These are phyloP conservation scores for Acleris emargana DNA, from an alignment of 2,888 invertebrate species.

Conservation along the genomic window DNA sequence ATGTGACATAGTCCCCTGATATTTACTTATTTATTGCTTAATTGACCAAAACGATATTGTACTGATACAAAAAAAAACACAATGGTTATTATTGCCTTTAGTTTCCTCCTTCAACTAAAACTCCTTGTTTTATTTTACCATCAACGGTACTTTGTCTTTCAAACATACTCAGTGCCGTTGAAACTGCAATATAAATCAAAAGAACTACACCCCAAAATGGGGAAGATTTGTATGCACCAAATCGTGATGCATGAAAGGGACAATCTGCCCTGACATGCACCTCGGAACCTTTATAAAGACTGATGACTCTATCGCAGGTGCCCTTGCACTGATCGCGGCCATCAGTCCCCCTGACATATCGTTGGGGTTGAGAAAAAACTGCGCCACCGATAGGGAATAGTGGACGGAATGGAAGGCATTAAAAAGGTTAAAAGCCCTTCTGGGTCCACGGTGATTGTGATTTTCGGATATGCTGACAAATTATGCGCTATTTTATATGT, in stretches of 20 bases:
- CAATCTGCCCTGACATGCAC: conserved; percentile 35
- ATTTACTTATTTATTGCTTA: no score
- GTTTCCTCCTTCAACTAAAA: no score
- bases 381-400: conserved; percentile 18
- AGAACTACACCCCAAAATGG: conserved; percentile 13
- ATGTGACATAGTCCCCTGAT: no score
- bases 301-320: conserved; percentile 50
- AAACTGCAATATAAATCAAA: conserved; percentile 13
- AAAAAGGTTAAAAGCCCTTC: conserved; percentile 33
- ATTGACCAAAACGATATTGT: no score
- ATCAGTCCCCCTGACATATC: conserved; percentile 49
- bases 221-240: conserved; percentile 33
- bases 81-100: no score
- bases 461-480: not conserved
- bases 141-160: not conserved
- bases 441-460: conserved; percentile 4
- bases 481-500: no score
- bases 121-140: no score
- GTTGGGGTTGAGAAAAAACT: conserved; percentile 31
- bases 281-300: conserved; percentile 38
- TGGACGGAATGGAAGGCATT: conserved; percentile 28
- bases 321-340: conserved; percentile 50
- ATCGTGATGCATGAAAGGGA: conserved; percentile 28
- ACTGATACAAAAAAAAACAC: no score
- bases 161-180: not conserved